Evolutionary conservation across 2,113 vertebrate genomes (phyloP).

Genomic region (Herpetotheres cachinnans): DNA sequence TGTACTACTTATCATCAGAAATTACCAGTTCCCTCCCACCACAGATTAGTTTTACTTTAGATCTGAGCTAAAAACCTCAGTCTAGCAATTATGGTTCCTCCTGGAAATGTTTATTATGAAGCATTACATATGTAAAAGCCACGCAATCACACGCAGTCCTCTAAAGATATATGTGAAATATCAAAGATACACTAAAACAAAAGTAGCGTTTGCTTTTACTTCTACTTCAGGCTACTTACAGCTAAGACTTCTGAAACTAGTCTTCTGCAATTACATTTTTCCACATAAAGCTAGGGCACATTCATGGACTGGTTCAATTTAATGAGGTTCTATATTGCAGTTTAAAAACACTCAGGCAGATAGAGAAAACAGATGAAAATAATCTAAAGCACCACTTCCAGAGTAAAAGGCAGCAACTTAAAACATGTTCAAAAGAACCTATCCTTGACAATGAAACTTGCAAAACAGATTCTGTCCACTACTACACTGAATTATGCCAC

Average conservation of each 20-base stretch:
- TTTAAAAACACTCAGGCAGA: slow-evolving; percentile 37
- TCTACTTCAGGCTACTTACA: slow-evolving; percentile 24
- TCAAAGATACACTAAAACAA: slow-evolving; percentile 7
- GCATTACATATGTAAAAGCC: background rate
- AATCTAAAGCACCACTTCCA: background rate
- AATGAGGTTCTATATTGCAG: slow-evolving; percentile 54
- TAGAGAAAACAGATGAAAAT: slow-evolving; percentile 52
- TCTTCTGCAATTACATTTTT: slow-evolving; percentile 36
- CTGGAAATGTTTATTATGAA: background rate
- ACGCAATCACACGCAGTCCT: background rate
- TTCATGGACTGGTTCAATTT: slow-evolving; percentile 4
- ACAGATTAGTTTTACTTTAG: background rate
- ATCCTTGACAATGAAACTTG: slow-evolving; percentile 1
- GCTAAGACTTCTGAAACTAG: slow-evolving; percentile 15
- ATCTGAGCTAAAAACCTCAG: background rate
- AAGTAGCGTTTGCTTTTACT: slow-evolving; percentile 3
- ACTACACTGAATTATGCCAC: background rate
- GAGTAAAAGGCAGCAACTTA: slow-evolving; percentile 16
- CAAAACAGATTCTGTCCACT: slow-evolving; percentile 33
- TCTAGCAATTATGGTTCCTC: background rate
- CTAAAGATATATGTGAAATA: slow-evolving; percentile 9
- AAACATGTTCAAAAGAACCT: background rate
- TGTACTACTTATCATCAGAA: background rate
- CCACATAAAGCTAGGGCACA: slow-evolving; percentile 33
- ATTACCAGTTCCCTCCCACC: background rate